Evolutionary conservation across 2,113 vertebrate species (phyloP), one percentile per base, ranked within the genome.

Genomic region (Vimba vimba): DNA sequence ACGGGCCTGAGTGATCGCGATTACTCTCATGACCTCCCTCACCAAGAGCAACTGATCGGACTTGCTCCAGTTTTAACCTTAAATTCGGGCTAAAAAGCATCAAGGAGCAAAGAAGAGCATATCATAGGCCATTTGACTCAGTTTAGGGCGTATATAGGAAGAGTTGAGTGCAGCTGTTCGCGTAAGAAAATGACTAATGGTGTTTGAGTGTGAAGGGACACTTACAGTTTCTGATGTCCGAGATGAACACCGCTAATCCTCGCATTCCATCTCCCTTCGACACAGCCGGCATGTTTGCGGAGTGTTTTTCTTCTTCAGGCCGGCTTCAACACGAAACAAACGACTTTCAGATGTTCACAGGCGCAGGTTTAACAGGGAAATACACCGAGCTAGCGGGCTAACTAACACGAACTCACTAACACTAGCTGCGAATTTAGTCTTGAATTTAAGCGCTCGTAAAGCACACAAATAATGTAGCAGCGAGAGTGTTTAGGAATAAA

Each of bases 251-350:
- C 5, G 97, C 97, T 92, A 98, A 95, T 93, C 97, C 97, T 85
- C 97, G 96, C 97, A 98, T 98, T 89, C 97, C 97, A 86, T 98
- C 97, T 93, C 97, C 97, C 91, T 97, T 98, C 92, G 96, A 97
- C 91, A 98, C 97, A 87, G 97, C 97, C 95, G 97, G 97, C 97
- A 98, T 98, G 82, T 94, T 95, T 88, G 93, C 93, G 86, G 91
- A 27, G 87, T 83, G 88, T 43, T 82, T 85, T 92, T 81, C 79
- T 91, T 81, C 80, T 73, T 89, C 89, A 86, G 81, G 90, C 83
- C 86, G 92, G 88, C 87, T 91, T 93, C 87, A 85, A 84, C 80
- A 69, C 85, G 83, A 74, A 55, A 76, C 25, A 68, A 85, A 87
- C 36, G 7, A 86, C 60, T 90, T 85, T 80, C 85, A 88, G 89